Percentiles rank a stretch among this genome's conserved stretches.
phyloP scores from a whole-genome alignment of 2,797 vertebrate species.

The Falco peregrinus region DNA sequence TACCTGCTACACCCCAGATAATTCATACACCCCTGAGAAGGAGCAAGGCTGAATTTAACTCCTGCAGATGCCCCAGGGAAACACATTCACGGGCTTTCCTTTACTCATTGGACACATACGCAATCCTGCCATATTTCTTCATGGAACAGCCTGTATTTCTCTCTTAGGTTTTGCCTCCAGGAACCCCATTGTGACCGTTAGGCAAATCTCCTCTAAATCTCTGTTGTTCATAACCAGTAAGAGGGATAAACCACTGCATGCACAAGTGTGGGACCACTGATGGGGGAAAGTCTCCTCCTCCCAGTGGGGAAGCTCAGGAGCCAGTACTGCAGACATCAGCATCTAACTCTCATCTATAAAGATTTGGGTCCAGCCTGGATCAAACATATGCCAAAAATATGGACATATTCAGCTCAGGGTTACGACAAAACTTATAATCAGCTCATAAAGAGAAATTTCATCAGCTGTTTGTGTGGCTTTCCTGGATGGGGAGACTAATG shows the following conservation, averaged over 20 bases:
- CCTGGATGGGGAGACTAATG: neutral
- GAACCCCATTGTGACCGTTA: rapidly evolving
- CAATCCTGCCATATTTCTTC: neutral
- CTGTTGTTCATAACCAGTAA: neutral
- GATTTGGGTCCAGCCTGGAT: neutral
- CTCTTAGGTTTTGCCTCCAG: neutral
- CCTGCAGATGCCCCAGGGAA: neutral
- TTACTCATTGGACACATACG: rapidly evolving
- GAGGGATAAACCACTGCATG: neutral
- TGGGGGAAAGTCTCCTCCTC: neutral
- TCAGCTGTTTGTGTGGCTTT: neutral
- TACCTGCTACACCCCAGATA: neutral
- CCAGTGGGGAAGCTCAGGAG: neutral
- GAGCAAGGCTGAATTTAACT: neutral
- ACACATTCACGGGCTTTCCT: rapidly evolving
- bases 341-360: neutral
- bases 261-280: neutral
- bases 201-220: neutral
- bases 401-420: neutral
- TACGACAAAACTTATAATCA: neutral
- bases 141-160: neutral
- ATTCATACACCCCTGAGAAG: neutral
- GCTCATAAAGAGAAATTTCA: neutral
- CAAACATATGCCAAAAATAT: neutral
- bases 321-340: neutral